phyloP scores from a whole-genome alignment of 2,113 vertebrate genomes.

The Leptosomus discolor region DNA sequence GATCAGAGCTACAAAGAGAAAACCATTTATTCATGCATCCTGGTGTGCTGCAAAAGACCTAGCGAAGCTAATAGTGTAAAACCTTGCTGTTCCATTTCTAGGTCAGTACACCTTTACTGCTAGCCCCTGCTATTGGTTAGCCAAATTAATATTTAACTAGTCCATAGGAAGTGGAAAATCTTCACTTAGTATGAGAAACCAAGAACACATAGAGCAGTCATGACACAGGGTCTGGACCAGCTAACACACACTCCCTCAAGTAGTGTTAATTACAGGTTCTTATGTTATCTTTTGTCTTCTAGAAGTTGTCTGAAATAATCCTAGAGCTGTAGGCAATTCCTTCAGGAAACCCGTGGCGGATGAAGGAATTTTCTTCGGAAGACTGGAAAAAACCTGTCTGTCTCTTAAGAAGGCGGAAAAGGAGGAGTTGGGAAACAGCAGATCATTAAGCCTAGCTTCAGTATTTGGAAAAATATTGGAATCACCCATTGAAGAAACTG shows the following conservation, averaged over 20 bases:
- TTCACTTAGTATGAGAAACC: background rate
- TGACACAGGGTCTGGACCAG: background rate
- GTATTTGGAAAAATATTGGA: background rate
- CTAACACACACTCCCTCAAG: background rate
- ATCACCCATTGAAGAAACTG: background rate
- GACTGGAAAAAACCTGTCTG: background rate
- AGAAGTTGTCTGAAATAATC: background rate
- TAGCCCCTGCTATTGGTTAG: background rate
- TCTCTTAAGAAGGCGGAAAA: background rate
- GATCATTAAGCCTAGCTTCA: background rate
- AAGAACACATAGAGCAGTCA: background rate
- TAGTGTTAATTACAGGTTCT: background rate
- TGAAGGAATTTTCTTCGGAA: background rate
- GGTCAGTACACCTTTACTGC: background rate
- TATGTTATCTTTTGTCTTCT: background rate
- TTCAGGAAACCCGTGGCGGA: background rate
- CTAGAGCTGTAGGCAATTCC: background rate
- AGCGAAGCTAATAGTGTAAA: background rate
- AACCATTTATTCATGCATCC: background rate
- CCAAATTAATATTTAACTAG: background rate
- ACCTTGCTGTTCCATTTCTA: background rate
- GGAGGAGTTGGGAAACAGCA: background rate
- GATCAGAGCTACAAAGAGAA: background rate
- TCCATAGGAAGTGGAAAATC: background rate
- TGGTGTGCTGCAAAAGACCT: background rate